Base-by-base conservation (phyloP, 2,797 vertebrate species). In the Xenopus petersii region DNA sequence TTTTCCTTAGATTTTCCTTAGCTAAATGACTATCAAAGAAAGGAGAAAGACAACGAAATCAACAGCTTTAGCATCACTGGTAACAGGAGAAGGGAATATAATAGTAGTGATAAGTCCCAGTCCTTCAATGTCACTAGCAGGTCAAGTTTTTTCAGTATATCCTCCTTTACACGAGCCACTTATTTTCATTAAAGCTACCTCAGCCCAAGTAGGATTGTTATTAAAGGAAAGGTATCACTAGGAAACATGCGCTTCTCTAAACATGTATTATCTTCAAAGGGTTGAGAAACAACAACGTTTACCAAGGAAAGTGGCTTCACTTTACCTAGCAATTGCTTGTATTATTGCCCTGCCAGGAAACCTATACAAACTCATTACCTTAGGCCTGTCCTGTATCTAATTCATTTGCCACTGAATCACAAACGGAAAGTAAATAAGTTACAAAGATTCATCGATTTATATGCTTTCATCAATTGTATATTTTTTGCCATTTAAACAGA, bases 11-110 rank as follows among this genome's bases (percentile, higher is more conserved):
- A 64, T 2, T 47, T 51, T 58, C 69, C 30, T 75, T 66, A 56
- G 46, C 64, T 0, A 11, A 74, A 75, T 83, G 79, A 71, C 72
- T 83, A 73, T 67, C 48, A 78, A 65, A 78, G 16, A 10, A 56
- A 67, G 30, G 16, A 60, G n/a, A 33, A 69, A 58, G n/a, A 62
- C 49, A 70, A 33, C 36, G 65, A 49, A 51, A 65, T 59, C 33
- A 59, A 60, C 21, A 70, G 10, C 30, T 26, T 48, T 13, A 47
- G 68, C 60, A 24, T 17, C 5, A 17, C 17, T 60, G 12, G 17
- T 33, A 47, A 70, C 15, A 60, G 5, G 55, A 70, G 36, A 60
- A 60, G 17, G 10, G 17, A 24, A 60, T 60, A 60, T 60, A 60
- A 58, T 26, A 60, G 58, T 60, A 26, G 9, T 60, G 15, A 16